Evolutionary conservation across 2,797 vertebrate species (phyloP).

Genomic region (Manis crassicaudata): DNA sequence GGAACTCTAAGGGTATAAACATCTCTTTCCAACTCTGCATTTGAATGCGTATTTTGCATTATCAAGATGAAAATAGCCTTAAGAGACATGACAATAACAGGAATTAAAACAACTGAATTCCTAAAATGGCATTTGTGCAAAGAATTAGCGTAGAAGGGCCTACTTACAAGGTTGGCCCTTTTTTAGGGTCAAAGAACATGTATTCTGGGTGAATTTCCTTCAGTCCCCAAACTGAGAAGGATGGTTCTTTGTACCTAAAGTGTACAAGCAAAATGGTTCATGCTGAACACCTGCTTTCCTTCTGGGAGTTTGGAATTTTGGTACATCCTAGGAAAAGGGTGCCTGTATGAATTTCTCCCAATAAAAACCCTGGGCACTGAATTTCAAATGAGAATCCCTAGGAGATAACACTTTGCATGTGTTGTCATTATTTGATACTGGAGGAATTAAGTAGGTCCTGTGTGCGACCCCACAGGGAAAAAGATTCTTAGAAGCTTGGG

Average conservation of each 20-base stretch:
- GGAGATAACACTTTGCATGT: neutral
- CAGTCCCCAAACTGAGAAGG: neutral
- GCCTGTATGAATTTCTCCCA: neutral
- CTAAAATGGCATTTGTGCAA: neutral
- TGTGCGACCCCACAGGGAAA: neutral
- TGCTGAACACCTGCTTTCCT: neutral
- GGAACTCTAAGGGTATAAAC: neutral
- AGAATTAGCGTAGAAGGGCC: neutral
- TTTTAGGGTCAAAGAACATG: neutral
- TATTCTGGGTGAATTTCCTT: neutral
- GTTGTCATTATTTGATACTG: neutral
- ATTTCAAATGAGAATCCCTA: neutral
- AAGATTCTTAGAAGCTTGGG: neutral
- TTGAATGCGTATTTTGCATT: neutral
- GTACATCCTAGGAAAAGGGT: neutral
- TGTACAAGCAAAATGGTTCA: neutral
- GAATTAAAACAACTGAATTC: neutral
- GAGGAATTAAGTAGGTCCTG: neutral
- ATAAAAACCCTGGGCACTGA: neutral
- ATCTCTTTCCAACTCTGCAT: neutral
- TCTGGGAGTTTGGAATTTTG: neutral
- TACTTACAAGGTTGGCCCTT: neutral
- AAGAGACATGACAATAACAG: neutral
- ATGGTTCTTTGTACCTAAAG: neutral
- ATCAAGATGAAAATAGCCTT: neutral